These are phyloP conservation scores for Notospermus geniculatus DNA, from an alignment of 1,140 invertebrate genomes.

Conservation along the genomic window DNA sequence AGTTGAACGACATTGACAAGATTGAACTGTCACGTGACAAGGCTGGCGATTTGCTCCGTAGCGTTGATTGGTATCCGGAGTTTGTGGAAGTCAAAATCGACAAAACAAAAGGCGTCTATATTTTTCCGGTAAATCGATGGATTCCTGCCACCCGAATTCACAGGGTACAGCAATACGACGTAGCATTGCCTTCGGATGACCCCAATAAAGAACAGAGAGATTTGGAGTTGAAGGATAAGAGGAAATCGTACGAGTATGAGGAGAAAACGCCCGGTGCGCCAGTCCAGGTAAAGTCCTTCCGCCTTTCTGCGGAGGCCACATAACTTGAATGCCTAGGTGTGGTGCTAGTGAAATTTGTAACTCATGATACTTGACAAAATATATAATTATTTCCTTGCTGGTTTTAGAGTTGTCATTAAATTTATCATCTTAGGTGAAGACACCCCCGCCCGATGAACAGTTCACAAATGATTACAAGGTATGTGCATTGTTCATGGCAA, in stretches of 20 bases:
- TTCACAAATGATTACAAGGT: not conserved
- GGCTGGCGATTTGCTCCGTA: conserved; percentile 32
- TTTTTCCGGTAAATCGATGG: conserved; percentile 58
- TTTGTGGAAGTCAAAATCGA: conserved; percentile 48
- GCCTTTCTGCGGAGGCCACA: not conserved
- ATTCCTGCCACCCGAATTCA: conserved; percentile 52
- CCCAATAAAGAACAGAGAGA: conserved; percentile 46
- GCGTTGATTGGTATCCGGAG: conserved; percentile 56
- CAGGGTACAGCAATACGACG: conserved; percentile 54
- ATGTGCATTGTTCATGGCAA: no score
- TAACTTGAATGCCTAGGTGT: no score
- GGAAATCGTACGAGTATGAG: conserved; percentile 43
- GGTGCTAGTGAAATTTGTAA: no score
- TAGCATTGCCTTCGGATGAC: conserved; percentile 56
- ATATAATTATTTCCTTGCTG: no score
- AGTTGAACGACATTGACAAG: conserved; percentile 32
- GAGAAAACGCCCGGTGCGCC: conserved; percentile 30
- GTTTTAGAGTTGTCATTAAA: no score
- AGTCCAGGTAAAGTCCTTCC: conserved; percentile 13
- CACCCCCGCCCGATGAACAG: not conserved
- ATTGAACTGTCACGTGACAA: conserved; percentile 56
- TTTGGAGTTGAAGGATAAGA: conserved; percentile 52
- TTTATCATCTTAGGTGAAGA: not conserved
- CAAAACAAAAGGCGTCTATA: conserved; percentile 40
- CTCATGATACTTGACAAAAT: no score